These are phyloP conservation scores for Agrotis puta DNA, from an alignment of 2,888 invertebrate genomes.

Conservation along the genomic window DNA sequence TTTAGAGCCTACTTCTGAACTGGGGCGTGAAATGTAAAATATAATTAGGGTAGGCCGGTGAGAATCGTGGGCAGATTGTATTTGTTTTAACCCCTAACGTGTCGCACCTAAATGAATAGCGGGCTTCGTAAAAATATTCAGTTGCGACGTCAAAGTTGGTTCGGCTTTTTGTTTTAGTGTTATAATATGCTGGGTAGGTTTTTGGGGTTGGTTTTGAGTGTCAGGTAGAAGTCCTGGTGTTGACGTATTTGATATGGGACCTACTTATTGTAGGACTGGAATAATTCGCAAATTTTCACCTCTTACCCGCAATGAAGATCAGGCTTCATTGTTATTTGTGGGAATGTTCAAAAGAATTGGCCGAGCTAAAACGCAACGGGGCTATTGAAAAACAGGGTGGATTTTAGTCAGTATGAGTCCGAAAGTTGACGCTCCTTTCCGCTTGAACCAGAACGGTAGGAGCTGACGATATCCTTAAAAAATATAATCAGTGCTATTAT, in stretches of 20 bases:
- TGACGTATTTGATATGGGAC: background rate
- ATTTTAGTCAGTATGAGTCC: too few relatives aligned
- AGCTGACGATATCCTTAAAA: too few relatives aligned
- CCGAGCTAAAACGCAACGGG: too few relatives aligned
- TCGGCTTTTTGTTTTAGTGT: constrained; percentile 39
- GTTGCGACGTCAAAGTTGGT: constrained; percentile 41
- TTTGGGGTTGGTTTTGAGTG: constrained; percentile 9
- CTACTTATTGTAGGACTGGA: background rate
- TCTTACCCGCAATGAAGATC: too few relatives aligned
- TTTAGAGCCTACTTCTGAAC: constrained; percentile 62
- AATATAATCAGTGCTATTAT: too few relatives aligned
- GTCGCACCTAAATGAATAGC: constrained; percentile 62
- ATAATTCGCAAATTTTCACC: too few relatives aligned
- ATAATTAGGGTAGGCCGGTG: constrained; percentile 62
- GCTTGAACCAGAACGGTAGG: too few relatives aligned
- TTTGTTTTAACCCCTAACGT: constrained; percentile 61
- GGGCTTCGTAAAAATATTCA: constrained; percentile 47
- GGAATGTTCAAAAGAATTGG: too few relatives aligned
- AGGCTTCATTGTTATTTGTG: too few relatives aligned
- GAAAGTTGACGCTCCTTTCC: too few relatives aligned
- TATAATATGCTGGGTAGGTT: constrained; percentile 9
- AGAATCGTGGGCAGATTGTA: constrained; percentile 58
- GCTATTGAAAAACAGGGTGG: too few relatives aligned
- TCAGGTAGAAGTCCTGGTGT: constrained; percentile 18
- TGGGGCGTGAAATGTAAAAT: constrained; percentile 68